A percentile compares a stretch with the other conserved stretches of the same genome.
Conservation (phyloP, 2,888 invertebrate species). For the Parnassius smintheus region DNA sequence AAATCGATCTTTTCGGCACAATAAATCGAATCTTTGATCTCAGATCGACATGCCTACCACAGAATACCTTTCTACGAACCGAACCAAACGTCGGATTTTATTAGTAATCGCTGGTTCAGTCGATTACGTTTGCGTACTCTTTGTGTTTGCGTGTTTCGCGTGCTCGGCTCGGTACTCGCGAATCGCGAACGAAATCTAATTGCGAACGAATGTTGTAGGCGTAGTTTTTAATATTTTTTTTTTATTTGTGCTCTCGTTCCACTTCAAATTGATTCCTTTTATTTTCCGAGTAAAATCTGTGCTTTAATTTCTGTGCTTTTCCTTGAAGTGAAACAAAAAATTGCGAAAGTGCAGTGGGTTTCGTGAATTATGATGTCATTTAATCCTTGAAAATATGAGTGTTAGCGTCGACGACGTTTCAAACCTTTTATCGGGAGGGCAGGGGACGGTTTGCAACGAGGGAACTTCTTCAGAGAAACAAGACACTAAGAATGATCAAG, state of each 20-base stretch:
- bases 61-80: too few relatives aligned
- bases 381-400: constrained; percentile 78
- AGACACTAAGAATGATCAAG: constrained; percentile 52
- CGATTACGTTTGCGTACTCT: not conserved
- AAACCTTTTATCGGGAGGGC: constrained; percentile 70
- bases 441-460: constrained; percentile 52
- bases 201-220: constrained; percentile 56
- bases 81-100: too few relatives aligned
- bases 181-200: constrained; percentile 36
- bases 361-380: constrained; percentile 73
- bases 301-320: constrained; percentile 42
- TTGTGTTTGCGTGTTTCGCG: constrained; percentile 28
- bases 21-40: too few relatives aligned
- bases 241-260: constrained; percentile 73
- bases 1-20: too few relatives aligned
- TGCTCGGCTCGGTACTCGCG: constrained; percentile 2
- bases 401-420: constrained; percentile 72
- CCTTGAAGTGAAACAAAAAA: constrained; percentile 48
- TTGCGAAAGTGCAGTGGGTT: constrained; percentile 42
- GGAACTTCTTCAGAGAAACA: constrained; percentile 59
- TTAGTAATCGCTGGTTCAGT: too few relatives aligned
- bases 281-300: constrained; percentile 47
- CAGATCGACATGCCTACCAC: too few relatives aligned
- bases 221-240: constrained; percentile 53
- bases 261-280: constrained; percentile 64